Conservation (phyloP, 2,888 invertebrate genomes). For the Chirona hameri region DNA sequence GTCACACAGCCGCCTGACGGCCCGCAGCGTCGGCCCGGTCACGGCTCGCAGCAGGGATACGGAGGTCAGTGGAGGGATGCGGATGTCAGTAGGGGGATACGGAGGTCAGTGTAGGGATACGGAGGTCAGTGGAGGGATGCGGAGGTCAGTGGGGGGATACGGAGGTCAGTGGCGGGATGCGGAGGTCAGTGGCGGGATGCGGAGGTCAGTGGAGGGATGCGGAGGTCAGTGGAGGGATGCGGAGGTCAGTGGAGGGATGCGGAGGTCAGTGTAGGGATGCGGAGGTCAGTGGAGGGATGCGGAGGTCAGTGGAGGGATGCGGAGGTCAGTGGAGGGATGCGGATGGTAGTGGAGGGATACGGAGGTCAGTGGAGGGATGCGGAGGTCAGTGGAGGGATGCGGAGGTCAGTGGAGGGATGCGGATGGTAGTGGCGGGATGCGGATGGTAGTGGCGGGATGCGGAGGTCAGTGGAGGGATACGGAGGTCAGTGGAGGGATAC, state of each 20-base stretch:
- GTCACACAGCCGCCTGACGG: slow-evolving; percentile 28
- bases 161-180: too few species aligned
- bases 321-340: too few species aligned
- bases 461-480: not conserved
- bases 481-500: too few species aligned
- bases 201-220: not conserved
- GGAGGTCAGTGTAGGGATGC: not conserved
- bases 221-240: not conserved
- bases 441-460: not conserved
- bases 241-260: not conserved
- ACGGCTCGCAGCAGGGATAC: slow-evolving; percentile 29
- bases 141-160: too few species aligned
- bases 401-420: too few species aligned
- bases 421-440: too few species aligned
- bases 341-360: too few species aligned
- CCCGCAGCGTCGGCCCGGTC: slow-evolving; percentile 29
- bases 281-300: not conserved
- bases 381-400: too few species aligned
- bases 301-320: too few species aligned
- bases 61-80: not conserved
- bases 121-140: too few species aligned
- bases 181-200: not conserved
- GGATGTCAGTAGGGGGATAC: not conserved
- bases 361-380: too few species aligned
- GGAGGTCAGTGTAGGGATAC: not conserved